A percentile compares a stretch with the other conserved stretches of the same genome.
Evolutionary conservation across 2,113 vertebrate species (phyloP).

Genomic region (Xiphophorus couchianus): DNA sequence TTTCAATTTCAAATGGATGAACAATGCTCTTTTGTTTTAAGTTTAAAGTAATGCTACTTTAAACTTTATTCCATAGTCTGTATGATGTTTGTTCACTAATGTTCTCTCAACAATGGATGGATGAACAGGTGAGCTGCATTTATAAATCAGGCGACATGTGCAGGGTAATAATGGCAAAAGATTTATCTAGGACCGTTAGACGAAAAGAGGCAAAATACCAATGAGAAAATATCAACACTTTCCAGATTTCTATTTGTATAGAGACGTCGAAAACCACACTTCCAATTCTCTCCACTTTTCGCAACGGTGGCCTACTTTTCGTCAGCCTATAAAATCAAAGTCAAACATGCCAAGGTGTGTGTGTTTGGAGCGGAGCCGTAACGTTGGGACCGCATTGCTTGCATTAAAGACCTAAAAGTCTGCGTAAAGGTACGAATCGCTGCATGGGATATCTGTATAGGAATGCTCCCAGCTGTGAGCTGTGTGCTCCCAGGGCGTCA

Average conservation of each 20-base stretch:
- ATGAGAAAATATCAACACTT: neutral
- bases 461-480: slow-evolving; percentile 25
- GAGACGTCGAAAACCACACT: neutral
- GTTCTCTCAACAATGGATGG: too few relatives aligned
- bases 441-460: slow-evolving; percentile 7
- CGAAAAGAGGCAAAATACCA: neutral
- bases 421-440: neutral
- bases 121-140: too few relatives aligned
- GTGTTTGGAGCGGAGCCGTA: slow-evolving; percentile 20
- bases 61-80: too few relatives aligned
- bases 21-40: too few relatives aligned
- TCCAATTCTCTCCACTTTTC: neutral
- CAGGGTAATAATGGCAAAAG: too few relatives aligned
- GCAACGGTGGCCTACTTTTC: neutral
- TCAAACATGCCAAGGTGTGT: neutral
- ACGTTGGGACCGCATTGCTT: slow-evolving; percentile 8
- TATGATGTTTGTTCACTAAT: too few relatives aligned
- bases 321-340: neutral
- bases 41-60: too few relatives aligned
- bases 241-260: neutral
- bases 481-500: slow-evolving; percentile 1
- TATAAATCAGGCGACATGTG: too few relatives aligned
- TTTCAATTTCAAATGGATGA: too few relatives aligned
- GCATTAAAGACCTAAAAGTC: neutral
- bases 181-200: too few relatives aligned